These are phyloP conservation scores for Himalopsyche japonica DNA, from an alignment of 2,888 invertebrate species.

Conservation along the genomic window DNA sequence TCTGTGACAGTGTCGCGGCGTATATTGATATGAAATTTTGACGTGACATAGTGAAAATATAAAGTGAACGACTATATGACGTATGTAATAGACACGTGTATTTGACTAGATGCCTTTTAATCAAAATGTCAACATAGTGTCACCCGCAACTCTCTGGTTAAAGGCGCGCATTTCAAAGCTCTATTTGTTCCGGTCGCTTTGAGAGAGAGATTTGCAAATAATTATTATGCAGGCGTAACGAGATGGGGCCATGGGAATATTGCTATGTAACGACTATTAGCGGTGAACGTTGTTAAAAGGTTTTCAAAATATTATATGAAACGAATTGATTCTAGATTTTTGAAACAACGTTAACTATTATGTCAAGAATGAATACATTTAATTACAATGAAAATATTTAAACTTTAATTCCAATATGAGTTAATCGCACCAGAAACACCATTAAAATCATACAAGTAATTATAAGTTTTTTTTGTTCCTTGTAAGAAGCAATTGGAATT, in stretches of 20 bases:
- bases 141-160: not conserved
- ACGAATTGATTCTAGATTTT: no score
- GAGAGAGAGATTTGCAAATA: not conserved
- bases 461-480: no score
- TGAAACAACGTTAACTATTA: no score
- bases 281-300: not conserved
- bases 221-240: not conserved
- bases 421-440: no score
- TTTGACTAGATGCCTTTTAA: not conserved
- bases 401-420: no score
- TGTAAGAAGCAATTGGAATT: no score
- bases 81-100: not conserved
- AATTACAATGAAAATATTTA: no score
- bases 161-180: not conserved
- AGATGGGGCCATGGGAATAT: not conserved
- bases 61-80: not conserved
- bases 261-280: not conserved
- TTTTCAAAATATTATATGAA: no score
- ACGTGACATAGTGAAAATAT: not conserved
- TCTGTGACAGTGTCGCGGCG: not conserved
- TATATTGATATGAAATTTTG: not conserved
- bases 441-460: no score
- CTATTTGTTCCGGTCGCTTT: not conserved
- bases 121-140: not conserved
- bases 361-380: no score